Evolutionary conservation across 2,888 invertebrate genomes (phyloP).

Genomic region (Nymphalis urticae): DNA sequence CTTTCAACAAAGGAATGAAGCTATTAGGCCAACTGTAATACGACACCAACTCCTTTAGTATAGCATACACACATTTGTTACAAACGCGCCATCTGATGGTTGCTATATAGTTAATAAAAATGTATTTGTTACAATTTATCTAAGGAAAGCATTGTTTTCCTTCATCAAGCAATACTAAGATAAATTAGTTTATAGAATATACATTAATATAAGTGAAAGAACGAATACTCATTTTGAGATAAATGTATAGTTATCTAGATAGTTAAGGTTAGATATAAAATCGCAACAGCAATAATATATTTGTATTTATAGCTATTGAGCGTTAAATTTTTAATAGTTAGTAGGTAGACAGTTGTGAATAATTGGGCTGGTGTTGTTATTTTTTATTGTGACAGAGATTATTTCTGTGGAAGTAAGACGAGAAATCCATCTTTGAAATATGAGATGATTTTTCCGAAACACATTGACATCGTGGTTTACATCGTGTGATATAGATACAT

Average conservation of each 20-base stretch:
- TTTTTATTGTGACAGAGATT: slow-evolving; percentile 68
- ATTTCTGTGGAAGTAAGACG: slow-evolving; percentile 54
- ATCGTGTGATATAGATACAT: slow-evolving; percentile 79
- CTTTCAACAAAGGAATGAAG: not conserved
- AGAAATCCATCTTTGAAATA: slow-evolving; percentile 40
- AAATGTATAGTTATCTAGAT: slow-evolving; percentile 68
- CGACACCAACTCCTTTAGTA: slow-evolving; percentile 18
- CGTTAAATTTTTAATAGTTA: slow-evolving; percentile 79
- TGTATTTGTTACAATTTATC: slow-evolving; percentile 67
- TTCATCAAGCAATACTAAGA: slow-evolving; percentile 79
- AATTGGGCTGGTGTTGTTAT: slow-evolving; percentile 75
- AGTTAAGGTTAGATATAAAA: slow-evolving; percentile 62
- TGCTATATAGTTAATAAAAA: slow-evolving; percentile 58
- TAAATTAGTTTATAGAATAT: slow-evolving; percentile 62
- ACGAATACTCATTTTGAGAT: slow-evolving; percentile 79
- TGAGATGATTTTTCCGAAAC: slow-evolving; percentile 21
- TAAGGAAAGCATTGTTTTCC: slow-evolving; percentile 73
- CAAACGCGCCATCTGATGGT: slow-evolving; percentile 71
- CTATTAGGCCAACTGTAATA: slow-evolving; percentile 18
- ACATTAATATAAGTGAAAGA: slow-evolving; percentile 68
- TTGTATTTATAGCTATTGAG: slow-evolving; percentile 81
- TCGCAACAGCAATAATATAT: slow-evolving; percentile 81
- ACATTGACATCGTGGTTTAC: slow-evolving; percentile 57
- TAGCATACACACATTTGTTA: slow-evolving; percentile 50
- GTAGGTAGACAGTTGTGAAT: slow-evolving; percentile 77